Base-by-base conservation (phyloP, 2,888 invertebrate genomes). In the Lamellibrachia columna region DNA sequence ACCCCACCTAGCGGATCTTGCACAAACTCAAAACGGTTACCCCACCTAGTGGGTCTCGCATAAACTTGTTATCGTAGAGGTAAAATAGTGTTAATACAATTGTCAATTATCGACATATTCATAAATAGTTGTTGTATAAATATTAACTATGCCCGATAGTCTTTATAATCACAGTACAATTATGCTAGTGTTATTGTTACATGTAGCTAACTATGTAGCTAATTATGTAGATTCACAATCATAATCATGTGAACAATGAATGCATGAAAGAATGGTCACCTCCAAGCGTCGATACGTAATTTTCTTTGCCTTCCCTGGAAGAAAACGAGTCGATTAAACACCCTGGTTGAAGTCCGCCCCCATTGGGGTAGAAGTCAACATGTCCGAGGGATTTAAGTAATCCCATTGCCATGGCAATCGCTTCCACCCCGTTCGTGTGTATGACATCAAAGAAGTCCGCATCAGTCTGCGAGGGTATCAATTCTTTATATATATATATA, bases 381-480 rank as follows among this genome's bases (percentile, higher is more conserved):
- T 96, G 95, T 1, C 96, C 97, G 92, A 95, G 94, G 11, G 93
- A 92, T 53, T 92, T 75, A 7, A 28, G 92, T 7, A 52, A 55
- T 91, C 92, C 94, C 53, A 93, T 91, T 60, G n/a, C 93, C 91
- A 93, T 75, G 90, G 92, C 60, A 22, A 93, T 55, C 52, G 53
- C 93, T 90, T 91, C 92, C 7, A 92, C 92, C 7, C 98, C 98
- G 96, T 98, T 98, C 0, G 98, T 98, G 96, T 99, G 98, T 95
- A 99, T 98, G 93, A 98, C 98, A 96, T 99, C 98, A 0, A 99
- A 98, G 94, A 98, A 97, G 94, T 97, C 97, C 0, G 98, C 98
- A 95, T 98, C 98, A 0, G 97, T 97, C 3, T 98, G 98, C 2
- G 75, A 75, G n/a, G 75, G 11, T 75, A 75, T 15, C 6, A 3